Evolutionary conservation across 1,140 invertebrate species (phyloP), one percentile per base, ranked within the genome.

Genomic region (Schmidtea mediterranea): DNA sequence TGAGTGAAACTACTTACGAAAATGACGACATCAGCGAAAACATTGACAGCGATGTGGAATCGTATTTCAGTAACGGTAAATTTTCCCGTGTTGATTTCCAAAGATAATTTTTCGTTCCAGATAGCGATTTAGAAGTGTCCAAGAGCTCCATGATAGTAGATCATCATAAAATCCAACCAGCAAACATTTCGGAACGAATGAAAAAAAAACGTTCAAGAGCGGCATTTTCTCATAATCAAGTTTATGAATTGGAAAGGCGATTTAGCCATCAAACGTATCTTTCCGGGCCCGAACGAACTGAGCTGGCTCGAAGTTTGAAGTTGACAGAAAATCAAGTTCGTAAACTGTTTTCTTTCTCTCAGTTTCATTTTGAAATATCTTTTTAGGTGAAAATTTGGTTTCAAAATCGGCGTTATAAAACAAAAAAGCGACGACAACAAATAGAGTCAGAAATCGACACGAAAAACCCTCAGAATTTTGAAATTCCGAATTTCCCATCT

Each of bases 231-330:
- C 49, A 53, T 15, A 39, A 36, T 21, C 52, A 54, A 21, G 51
- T 48, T 10, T 64, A 58, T 52, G 86, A 94, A 61, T 61, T 97
- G 52, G 87, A 95, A 61, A 70, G 86, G 57, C 71, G 86, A 43
- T 95, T 97, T 64, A 75, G 84, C 18, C 83, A 92, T 60, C 87
- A 95, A 62, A 71, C 83, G 45, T 95, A 95, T 61, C 69, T 97
- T 10, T 89, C 82, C 13, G 87, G 87, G 0, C 83, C 83, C 0
- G 89, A 95, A 67, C 67, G 89, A 15, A 87, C 95, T 62, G 83
- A 94, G 58, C 66, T 95, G 41, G 87, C 89, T 0, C 81, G 78
- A 41, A 74, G 87, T 38, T 86, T 94, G 23, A 72, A 80, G 13
- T 67, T 94, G 24, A 90, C 84, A 0, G 83, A 86, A 0, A 90